Base-by-base conservation (phyloP, 2,113 vertebrate genomes). In the Ciconia stormi region DNA sequence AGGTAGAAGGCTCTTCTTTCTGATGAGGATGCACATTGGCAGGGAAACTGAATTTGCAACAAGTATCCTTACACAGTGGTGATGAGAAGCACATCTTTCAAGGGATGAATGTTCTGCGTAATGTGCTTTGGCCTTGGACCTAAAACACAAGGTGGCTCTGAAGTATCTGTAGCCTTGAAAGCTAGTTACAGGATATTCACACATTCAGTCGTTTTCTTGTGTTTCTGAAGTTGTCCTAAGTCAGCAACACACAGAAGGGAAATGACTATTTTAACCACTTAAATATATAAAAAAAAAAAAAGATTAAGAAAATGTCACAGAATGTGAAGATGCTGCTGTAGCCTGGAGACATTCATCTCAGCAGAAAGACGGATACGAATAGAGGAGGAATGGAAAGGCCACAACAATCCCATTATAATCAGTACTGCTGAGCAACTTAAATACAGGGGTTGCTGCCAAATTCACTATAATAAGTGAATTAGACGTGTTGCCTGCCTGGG, bases 131-230 rank as follows among this genome's bases (percentile, higher is more conserved):
- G 62, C 66, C 61, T 72, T 91, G 69, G 56, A 74, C 49, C 36
- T 67, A 82, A 96, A 96, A 40, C 25, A 76, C 25, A 82, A 65
- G 58, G 69, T 2, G 16, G 10, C 36, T 91, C 87, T 88, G 67
- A 90, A 92, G 61, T 82, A 56, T 69, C 30, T 82, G 46, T 49
- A 52, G 44, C n/a, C 69, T 84, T 91, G 61, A 78, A 93, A 94
- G 44, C n/a, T 59, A 76, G 10, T 63, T 89, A 78, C 26, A 92
- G 38, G 23, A 40, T 87, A 84, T 56, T 93, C 58, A 77, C n/a
- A 72, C 11, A 63, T 71, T 87, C 69, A 65, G 14, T 38, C 72
- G 16, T 79, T 93, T 88, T 79, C 47, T 82, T 61, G 36, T 50
- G 23, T 87, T 77, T 29, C 58, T 66, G 78, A 56, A 77, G 59